These are phyloP conservation scores for Bovichtus variegatus DNA, from an alignment of 2,797 vertebrate genomes.

Conservation along the genomic window DNA sequence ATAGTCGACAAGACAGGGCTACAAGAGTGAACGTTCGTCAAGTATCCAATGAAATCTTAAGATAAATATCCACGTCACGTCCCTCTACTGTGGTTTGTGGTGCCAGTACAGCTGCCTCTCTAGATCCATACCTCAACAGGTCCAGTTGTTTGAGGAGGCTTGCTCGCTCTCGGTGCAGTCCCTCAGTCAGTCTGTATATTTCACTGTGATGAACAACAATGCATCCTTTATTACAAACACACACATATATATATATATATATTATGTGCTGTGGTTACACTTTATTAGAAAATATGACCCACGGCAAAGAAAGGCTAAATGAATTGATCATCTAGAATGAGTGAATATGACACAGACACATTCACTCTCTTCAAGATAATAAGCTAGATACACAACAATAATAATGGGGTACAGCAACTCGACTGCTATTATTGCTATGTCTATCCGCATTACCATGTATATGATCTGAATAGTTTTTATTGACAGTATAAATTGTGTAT, in stretches of 20 bases:
- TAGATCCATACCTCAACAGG: conserved; percentile 87
- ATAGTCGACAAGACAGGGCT: neutral
- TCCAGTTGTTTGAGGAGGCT: conserved; percentile 93
- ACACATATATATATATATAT: no score
- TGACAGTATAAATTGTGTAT: neutral
- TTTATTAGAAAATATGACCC: neutral
- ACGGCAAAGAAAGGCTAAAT: neutral
- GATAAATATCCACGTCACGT: neutral
- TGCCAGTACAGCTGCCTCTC: neutral
- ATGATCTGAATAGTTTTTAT: neutral
- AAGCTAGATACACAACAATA: neutral
- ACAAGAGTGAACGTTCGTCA: neutral
- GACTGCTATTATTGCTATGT: neutral
- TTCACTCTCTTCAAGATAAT: no score
- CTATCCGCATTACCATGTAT: neutral
- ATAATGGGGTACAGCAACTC: neutral
- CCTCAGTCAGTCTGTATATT: conserved; percentile 91
- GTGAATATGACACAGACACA: neutral
- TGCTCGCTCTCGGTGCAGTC: conserved; percentile 90
- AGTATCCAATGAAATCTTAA: no score
- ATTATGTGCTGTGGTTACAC: neutral
- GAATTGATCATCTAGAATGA: neutral
- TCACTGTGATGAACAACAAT: conserved; percentile 83
- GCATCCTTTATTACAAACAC: conserved; percentile 13
- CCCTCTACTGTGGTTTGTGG: neutral